Base-by-base conservation (phyloP, 2,888 invertebrate genomes). In the Tetanocera ferruginea region DNA sequence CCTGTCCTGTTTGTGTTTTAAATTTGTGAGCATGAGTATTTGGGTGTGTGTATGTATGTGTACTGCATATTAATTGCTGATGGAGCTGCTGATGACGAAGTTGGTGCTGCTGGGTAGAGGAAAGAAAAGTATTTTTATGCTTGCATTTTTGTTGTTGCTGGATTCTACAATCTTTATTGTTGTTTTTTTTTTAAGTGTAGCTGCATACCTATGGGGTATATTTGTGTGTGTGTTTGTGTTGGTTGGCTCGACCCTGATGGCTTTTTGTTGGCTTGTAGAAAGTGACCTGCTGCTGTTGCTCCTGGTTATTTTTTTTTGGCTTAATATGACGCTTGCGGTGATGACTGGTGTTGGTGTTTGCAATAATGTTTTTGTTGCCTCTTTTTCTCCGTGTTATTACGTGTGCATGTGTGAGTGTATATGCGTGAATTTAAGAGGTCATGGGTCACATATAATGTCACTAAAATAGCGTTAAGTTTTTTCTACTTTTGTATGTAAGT, bases 21-120 rank as follows among this genome's bases (percentile, higher is more conserved):
- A 43, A 17, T 64, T 34, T 31, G 64, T 64, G 4, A 23, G 23
- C 14, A 60, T 51, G 69, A 23, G 14, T 28, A 51, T 69, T 14
- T 17, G 51, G 43, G 9, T 67, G 67, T 51, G 49, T 67, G 11
- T 49, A 51, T 69, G 28, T 28, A 49, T 43, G 49, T 49, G 74
- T 31, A 51, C 51, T 51, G 64, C 14, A 52, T n/a, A 74, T 74
- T 74, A 74, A 74, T 74, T 49, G 31, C 64, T 74, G 49, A 74
- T 74, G 74, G 28, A 49, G 69, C 25, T 51, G 69, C 14, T 49
- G 49, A 69, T 51, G 49, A 19, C 28, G 60, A 11, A 25, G 60
- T 14, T 19, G 64, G 17, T 31, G 31, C n/a, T n/a, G 14, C 17
- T 17, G n/a, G 19, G 9, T 5, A 31, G 9, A n/a, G n/a, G 25